Percentiles rank a stretch among this genome's conserved stretches.
These are phyloP conservation scores for Noctua pronuba DNA, from an alignment of 2,888 invertebrate species.

Conservation along the genomic window DNA sequence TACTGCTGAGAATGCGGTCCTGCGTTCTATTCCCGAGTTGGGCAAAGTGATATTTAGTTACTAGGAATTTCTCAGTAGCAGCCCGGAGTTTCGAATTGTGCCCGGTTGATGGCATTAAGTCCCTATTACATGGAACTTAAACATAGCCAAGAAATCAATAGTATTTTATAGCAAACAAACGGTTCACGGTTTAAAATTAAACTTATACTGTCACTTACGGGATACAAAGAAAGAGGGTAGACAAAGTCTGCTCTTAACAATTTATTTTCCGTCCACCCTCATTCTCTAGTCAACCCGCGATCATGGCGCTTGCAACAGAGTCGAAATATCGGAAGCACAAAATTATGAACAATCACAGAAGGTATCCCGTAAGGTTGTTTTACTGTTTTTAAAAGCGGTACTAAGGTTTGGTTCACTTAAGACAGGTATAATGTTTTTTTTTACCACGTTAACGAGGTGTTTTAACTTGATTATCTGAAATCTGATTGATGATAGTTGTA, in stretches of 20 bases:
- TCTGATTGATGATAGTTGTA: background rate
- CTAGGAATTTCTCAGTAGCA: background rate
- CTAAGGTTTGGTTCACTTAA: background rate
- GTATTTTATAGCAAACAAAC: background rate
- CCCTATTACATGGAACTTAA: background rate
- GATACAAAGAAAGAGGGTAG: too few relatives aligned
- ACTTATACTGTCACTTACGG: too few relatives aligned
- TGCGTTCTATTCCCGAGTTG: background rate
- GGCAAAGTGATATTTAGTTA: background rate
- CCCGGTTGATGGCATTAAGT: background rate
- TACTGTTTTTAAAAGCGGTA: background rate
- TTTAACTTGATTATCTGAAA: conserved; percentile 1
- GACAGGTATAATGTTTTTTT: background rate
- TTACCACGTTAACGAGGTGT: background rate
- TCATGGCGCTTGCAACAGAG: too few relatives aligned
- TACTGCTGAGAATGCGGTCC: background rate
- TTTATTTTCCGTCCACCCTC: too few relatives aligned
- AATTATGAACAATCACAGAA: too few relatives aligned
- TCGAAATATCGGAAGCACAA: too few relatives aligned
- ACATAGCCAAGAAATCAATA: background rate
- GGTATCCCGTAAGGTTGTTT: background rate
- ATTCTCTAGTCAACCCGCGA: too few relatives aligned
- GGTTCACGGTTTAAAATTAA: too few relatives aligned
- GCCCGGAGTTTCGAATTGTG: background rate
- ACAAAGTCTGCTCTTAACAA: too few relatives aligned